A percentile compares a stretch with the other conserved stretches of the same genome.
Evolutionary conservation across 2,888 invertebrate species (phyloP).

Genomic region (Eupithecia subfuscata): DNA sequence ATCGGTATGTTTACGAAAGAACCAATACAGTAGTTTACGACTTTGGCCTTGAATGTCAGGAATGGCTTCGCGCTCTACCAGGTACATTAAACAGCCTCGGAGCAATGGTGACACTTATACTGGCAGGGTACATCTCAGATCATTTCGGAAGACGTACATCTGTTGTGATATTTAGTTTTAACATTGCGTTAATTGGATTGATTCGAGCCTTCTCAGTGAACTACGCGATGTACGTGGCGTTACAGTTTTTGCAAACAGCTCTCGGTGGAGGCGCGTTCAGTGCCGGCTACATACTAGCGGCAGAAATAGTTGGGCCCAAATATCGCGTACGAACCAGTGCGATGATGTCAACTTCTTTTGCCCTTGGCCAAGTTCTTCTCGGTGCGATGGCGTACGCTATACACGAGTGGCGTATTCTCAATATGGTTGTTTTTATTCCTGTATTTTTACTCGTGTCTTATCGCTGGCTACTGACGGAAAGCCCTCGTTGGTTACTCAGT

Average conservation of each 20-base stretch:
- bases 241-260: constrained; percentile 74
- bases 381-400: constrained; percentile 87
- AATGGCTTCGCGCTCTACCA: constrained; percentile 89
- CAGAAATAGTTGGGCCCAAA: constrained; percentile 90
- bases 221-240: constrained; percentile 70
- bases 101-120: constrained; percentile 86
- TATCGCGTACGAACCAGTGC: constrained; percentile 89
- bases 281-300: constrained; percentile 83
- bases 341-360: constrained; percentile 88
- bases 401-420: constrained; percentile 88
- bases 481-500: constrained; percentile 89
- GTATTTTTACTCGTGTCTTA: constrained; percentile 86
- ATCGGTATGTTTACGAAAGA: constrained; percentile 67
- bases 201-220: constrained; percentile 74
- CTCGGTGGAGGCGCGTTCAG: constrained; percentile 75
- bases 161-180: constrained; percentile 72
- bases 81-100: constrained; percentile 90
- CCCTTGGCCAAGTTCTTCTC: constrained; percentile 88
- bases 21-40: constrained; percentile 74
- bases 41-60: constrained; percentile 76
- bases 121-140: constrained; percentile 89
- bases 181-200: constrained; percentile 68
- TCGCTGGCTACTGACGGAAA: constrained; percentile 88
- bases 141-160: constrained; percentile 74
- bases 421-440: constrained; percentile 87